Percentiles rank a stretch among this genome's conserved stretches.
Conservation (phyloP, 1,140 invertebrate genomes). For the Solenopsis invicta region DNA sequence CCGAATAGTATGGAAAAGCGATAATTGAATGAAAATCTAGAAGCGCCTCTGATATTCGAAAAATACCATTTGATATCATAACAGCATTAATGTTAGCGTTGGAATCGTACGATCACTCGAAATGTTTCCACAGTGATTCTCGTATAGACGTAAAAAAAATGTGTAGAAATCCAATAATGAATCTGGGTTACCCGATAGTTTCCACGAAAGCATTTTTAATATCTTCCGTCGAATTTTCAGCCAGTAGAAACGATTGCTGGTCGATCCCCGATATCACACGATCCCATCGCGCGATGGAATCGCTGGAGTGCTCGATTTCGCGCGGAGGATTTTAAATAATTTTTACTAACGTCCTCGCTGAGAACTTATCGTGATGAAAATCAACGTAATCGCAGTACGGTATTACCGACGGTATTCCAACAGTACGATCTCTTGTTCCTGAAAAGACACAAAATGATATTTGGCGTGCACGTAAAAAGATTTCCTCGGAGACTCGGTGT, state of each 20-base stretch:
- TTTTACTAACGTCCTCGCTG: not conserved
- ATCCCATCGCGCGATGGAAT: constrained; percentile 32
- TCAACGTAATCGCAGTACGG: constrained; percentile 10
- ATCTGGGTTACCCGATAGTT: constrained; percentile 27
- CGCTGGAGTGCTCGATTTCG: constrained; percentile 10
- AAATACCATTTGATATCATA: constrained; percentile 38
- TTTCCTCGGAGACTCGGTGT: constrained; percentile 8
- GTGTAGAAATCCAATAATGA: constrained; percentile 35
- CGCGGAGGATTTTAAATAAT: constrained; percentile 41
- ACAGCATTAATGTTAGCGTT: not conserved
- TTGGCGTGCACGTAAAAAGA: constrained; percentile 13
- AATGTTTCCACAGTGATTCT: constrained; percentile 15
- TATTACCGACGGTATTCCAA: not conserved
- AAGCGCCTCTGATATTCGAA: constrained; percentile 18
- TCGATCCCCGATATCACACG: constrained; percentile 32
- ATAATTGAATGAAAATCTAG: constrained; percentile 19
- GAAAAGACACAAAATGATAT: constrained; percentile 32
- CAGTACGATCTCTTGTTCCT: not conserved
- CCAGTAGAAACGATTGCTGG: not conserved
- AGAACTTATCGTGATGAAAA: constrained; percentile 19
- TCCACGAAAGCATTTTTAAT: constrained; percentile 42
- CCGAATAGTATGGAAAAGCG: not conserved
- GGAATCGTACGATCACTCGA: not conserved
- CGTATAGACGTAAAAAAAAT: constrained; percentile 4
- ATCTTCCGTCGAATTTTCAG: constrained; percentile 33